Percentiles rank a stretch among this genome's conserved stretches.
phyloP scores from a whole-genome alignment of 53 echinoderm and acorn worm genomes.

The Apostichopus leukothele region DNA sequence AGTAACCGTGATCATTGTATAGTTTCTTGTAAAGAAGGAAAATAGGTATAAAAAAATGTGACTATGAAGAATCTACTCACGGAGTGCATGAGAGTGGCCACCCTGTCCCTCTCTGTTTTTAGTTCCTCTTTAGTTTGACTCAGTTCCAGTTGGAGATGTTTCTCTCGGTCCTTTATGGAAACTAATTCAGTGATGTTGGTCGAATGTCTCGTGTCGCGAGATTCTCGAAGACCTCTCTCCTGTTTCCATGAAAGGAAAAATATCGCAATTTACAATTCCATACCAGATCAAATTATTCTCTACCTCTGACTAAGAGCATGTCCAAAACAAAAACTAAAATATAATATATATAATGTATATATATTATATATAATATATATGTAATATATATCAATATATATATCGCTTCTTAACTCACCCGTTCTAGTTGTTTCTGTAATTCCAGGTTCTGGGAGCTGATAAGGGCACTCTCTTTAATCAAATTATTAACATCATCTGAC shows the following conservation, averaged over 20 bases:
- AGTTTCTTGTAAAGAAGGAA: too few species aligned
- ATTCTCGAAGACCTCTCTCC: constrained; percentile 82
- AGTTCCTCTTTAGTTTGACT: constrained; percentile 75
- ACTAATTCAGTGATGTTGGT: constrained; percentile 92
- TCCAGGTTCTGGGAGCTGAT: constrained; percentile 85
- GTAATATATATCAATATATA: too few species aligned
- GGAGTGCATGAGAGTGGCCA: constrained; percentile 72
- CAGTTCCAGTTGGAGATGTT: constrained; percentile 83
- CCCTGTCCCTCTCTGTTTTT: constrained; percentile 77
- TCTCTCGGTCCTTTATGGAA: constrained; percentile 80
- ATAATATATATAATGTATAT: too few species aligned
- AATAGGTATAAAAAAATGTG: too few species aligned
- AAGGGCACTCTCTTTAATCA: constrained; percentile 89
- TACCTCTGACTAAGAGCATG: too few species aligned
- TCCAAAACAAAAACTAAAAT: too few species aligned
- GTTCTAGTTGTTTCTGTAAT: constrained; percentile 91
- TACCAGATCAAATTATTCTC: too few species aligned
- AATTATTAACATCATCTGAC: constrained; percentile 85
- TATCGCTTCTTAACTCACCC: constrained; percentile 54
- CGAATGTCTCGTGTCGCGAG: constrained; percentile 77
- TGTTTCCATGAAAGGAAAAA: neutral
- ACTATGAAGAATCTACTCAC: constrained; percentile 36
- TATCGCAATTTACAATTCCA: too few species aligned
- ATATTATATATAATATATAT: too few species aligned
- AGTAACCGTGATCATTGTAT: too few species aligned